phyloP scores from a whole-genome alignment of 2,797 vertebrate genomes.

The Percopsis omiscomaycus region DNA sequence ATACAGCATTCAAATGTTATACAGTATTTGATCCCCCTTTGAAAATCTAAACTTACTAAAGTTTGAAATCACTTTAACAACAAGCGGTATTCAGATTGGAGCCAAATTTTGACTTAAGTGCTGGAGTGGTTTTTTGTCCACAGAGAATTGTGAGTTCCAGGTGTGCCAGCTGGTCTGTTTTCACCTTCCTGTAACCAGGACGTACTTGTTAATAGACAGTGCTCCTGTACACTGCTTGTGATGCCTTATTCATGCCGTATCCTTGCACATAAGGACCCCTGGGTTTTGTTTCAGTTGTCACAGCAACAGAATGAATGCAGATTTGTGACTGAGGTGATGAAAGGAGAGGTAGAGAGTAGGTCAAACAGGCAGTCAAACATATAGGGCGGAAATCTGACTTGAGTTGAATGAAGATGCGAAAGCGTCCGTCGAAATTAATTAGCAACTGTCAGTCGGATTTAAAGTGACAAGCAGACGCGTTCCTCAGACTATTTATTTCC shows the following conservation, averaged over 20 bases:
- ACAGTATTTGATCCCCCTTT: too few species aligned
- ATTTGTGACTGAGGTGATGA: slow-evolving; percentile 5
- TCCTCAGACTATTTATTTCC: slow-evolving; percentile 37
- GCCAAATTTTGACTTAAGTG: too few species aligned
- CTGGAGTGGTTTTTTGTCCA: slow-evolving; percentile 40
- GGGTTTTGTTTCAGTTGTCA: slow-evolving; percentile 61
- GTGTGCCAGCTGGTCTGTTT: slow-evolving; percentile 13
- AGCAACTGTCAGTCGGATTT: slow-evolving; percentile 57
- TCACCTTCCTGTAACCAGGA: slow-evolving; percentile 32
- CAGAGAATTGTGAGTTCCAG: slow-evolving; percentile 21
- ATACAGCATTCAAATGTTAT: too few species aligned
- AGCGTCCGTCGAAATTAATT: slow-evolving; percentile 37
- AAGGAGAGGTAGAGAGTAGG: slow-evolving; percentile 9
- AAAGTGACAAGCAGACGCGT: slow-evolving; percentile 48
- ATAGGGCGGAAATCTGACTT: not conserved
- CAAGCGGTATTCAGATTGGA: too few species aligned
- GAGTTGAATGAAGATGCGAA: slow-evolving; percentile 22
- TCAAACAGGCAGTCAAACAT: not conserved
- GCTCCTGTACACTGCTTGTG: slow-evolving; percentile 45
- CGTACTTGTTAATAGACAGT: slow-evolving; percentile 37
- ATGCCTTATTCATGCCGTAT: slow-evolving; percentile 42
- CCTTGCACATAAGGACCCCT: slow-evolving; percentile 32
- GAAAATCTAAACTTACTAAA: too few species aligned
- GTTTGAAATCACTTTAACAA: too few species aligned
- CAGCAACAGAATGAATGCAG: slow-evolving; percentile 48